These are phyloP conservation scores for Paracentrotus lividus DNA, from an alignment of 53 echinoderm and acorn worm genomes.

Conservation along the genomic window DNA sequence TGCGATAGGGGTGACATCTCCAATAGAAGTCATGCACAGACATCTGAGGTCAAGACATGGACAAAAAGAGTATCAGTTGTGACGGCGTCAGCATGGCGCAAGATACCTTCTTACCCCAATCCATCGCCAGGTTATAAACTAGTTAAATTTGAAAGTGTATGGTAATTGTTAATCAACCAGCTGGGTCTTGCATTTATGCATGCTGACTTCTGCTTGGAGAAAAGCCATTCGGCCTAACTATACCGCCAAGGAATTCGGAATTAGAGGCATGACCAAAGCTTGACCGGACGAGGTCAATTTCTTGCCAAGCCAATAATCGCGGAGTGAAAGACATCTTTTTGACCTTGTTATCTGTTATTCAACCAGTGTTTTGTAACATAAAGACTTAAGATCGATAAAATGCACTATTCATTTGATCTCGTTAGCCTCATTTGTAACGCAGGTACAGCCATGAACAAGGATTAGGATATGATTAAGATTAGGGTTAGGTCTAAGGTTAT, in stretches of 20 bases:
- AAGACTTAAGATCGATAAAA: too few species aligned
- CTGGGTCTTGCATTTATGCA: constrained; percentile 4
- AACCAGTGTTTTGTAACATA: too few species aligned
- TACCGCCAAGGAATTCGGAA: not conserved
- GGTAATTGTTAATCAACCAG: constrained; percentile 29
- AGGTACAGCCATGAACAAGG: too few species aligned
- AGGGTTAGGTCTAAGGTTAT: too few species aligned
- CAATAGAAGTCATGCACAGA: not conserved
- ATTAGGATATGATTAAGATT: too few species aligned
- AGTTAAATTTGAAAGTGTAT: not conserved
- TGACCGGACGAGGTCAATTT: not conserved
- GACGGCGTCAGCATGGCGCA: not conserved
- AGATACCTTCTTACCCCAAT: not conserved
- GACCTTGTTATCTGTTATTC: not conserved
- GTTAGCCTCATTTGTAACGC: too few species aligned
- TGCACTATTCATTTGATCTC: too few species aligned
- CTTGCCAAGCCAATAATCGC: not conserved
- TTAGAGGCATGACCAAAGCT: not conserved
- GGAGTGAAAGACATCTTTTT: not conserved
- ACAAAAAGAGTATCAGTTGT: not conserved
- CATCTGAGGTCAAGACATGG: not conserved
- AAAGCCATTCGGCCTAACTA: not conserved
- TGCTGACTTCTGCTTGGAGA: not conserved
- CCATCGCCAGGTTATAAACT: not conserved
- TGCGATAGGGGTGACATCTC: not conserved